Evolutionary conservation across 2,888 invertebrate species (phyloP).

Genomic region (Apamea crenata): DNA sequence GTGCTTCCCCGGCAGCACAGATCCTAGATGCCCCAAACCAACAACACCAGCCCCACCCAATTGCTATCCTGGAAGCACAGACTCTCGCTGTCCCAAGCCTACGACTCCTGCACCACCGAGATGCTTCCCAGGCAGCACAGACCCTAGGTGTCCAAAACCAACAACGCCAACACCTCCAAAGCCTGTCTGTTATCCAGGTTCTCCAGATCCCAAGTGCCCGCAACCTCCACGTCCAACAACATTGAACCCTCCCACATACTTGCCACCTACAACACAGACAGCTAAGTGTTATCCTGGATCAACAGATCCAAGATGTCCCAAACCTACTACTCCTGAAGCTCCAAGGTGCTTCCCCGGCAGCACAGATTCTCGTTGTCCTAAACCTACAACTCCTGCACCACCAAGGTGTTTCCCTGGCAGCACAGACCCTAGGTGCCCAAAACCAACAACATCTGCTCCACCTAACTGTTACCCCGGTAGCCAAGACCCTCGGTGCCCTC

Average conservation of each 20-base stretch:
- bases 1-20: constrained; percentile 73
- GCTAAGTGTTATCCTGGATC: constrained; percentile 22
- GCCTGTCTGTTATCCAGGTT: constrained; percentile 57
- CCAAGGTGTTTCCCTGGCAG: background rate
- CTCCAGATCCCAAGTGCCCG: constrained; percentile 78
- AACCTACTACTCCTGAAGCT: constrained; percentile 59
- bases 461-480: constrained; percentile 75
- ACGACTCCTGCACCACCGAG: constrained; percentile 56
- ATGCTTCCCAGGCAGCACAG: constrained; percentile 19
- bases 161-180: constrained; percentile 22
- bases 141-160: constrained; percentile 17
- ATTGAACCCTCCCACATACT: constrained; percentile 70
- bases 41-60: constrained; percentile 63
- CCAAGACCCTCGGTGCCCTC: constrained; percentile 49
- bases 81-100: constrained; percentile 72
- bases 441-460: constrained; percentile 64
- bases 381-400: constrained; percentile 65
- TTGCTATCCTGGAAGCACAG: constrained; percentile 73
- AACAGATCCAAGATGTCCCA: constrained; percentile 68
- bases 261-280: constrained; percentile 55
- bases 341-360: constrained; percentile 68
- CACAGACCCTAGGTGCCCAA: background rate
- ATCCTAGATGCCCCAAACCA: constrained; percentile 69
- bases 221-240: constrained; percentile 72
- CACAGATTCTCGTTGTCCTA: constrained; percentile 69